A percentile compares a stretch with the other conserved stretches of the same genome.
phyloP scores from a whole-genome alignment of 1,140 invertebrate genomes.

The Drosophila bocqueti region DNA sequence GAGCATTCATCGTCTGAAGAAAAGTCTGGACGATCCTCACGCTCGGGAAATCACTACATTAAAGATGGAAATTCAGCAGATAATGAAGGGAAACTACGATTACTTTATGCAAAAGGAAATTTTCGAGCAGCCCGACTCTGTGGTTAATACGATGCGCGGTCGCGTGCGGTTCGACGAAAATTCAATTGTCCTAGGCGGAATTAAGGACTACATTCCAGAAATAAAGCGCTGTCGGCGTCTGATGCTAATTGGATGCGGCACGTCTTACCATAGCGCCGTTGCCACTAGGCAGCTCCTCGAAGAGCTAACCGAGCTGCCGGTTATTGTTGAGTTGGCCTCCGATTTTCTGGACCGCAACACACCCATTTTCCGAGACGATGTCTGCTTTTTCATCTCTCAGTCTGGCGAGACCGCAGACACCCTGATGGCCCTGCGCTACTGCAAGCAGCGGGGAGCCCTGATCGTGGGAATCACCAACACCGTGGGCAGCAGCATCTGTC shows the following conservation, averaged over 20 bases:
- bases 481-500: conserved; percentile 97
- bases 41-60: conserved; percentile 97
- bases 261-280: conserved; percentile 98
- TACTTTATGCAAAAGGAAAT: conserved; percentile 99
- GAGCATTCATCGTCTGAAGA: conserved; percentile 95
- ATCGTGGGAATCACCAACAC: conserved; percentile 98
- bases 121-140: conserved; percentile 99
- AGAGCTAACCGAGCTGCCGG: conserved; percentile 98
- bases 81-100: conserved; percentile 99
- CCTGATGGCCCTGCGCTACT: conserved; percentile 97
- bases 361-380: conserved; percentile 99
- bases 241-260: conserved; percentile 99
- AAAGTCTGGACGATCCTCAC: conserved; percentile 92
- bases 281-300: conserved; percentile 98
- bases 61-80: conserved; percentile 99
- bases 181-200: conserved; percentile 88
- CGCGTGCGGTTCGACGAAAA: conserved; percentile 95
- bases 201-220: conserved; percentile 97
- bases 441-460: conserved; percentile 97
- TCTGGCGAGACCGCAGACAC: conserved; percentile 99
- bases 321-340: conserved; percentile 99
- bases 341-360: conserved; percentile 99
- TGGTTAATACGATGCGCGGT: conserved; percentile 99
- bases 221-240: conserved; percentile 98
- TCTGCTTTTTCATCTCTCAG: conserved; percentile 99